A percentile compares a stretch with the other conserved stretches of the same genome.
Evolutionary conservation across 2,888 invertebrate genomes (phyloP).

Genomic region (Apotomis capreana): DNA sequence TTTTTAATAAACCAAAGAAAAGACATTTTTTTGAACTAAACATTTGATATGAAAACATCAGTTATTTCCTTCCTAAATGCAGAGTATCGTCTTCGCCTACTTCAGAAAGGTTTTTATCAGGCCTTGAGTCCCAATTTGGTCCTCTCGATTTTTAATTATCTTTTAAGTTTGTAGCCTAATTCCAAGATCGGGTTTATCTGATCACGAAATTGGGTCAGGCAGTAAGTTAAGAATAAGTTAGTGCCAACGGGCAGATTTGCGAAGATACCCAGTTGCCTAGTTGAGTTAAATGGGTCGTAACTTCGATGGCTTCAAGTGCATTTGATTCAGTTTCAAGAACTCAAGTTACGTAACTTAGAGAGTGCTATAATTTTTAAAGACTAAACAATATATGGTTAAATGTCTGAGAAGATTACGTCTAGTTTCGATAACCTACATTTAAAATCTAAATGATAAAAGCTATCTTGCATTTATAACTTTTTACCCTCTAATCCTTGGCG

Average conservation of each 20-base stretch:
- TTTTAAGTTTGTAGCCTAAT: conserved; percentile 27
- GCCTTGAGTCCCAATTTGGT: conserved; percentile 17
- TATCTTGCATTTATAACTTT: too few species aligned
- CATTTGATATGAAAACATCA: too few species aligned
- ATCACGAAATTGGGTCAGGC: conserved; percentile 54
- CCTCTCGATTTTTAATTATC: conserved; percentile 32
- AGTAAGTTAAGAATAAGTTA: conserved; percentile 50
- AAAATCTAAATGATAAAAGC: too few species aligned
- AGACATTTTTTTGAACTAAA: too few species aligned
- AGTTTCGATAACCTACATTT: too few species aligned
- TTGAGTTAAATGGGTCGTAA: conserved; percentile 33
- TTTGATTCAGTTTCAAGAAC: conserved; percentile 20
- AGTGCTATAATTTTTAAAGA: not conserved
- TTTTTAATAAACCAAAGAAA: too few species aligned
- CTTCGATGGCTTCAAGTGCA: conserved; percentile 22
- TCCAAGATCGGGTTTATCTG: conserved; percentile 29
- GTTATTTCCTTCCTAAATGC: not conserved
- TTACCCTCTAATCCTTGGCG: too few species aligned
- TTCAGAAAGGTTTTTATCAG: conserved; percentile 18
- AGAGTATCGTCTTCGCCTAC: not conserved
- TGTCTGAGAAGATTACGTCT: too few species aligned
- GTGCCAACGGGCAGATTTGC: conserved; percentile 41
- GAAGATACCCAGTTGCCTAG: conserved; percentile 34
- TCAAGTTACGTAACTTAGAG: not conserved
- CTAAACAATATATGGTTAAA: too few species aligned